Evolutionary conservation across 2,888 invertebrate species (phyloP), one percentile per base, ranked within the genome.

Genomic region (Cheiracanthium punctorium): DNA sequence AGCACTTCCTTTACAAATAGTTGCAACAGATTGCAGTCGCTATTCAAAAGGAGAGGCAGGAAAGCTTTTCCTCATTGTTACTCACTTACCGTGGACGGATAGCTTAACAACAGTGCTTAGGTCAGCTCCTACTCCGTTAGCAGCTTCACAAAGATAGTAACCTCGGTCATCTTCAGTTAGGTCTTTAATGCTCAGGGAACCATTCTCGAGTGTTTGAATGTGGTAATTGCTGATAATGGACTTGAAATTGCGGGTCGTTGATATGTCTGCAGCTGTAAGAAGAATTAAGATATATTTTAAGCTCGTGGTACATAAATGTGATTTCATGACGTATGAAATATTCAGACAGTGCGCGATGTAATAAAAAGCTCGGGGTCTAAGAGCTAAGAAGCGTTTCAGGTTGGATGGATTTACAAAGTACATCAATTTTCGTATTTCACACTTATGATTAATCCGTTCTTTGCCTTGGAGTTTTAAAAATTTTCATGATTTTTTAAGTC

Each of bases 161-260:
- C 89, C 89, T 52, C 64, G 65, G 71, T 89, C 89, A 24, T 80
- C 82, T 33, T 81, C 81, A 0, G 82, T 80, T 30, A 87, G 82
- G 37, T 86, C 82, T 37, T 88, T 86, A 29, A 89, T 88, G 71
- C 82, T 88, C 33, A 89, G 72, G 17, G 88, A 88, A 30, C 89
- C 89, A 24, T 89, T 89, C 52, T 89, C 88, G 48, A 89, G 77
- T 0, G 87, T 87, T 43, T 89, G 89, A 20, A 89, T 88, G 73
- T 87, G 89, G 67, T 86, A 88, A 64, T 87, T 88, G 74, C 84
- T 87, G 80, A 88, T 87, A 52, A 89, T 88, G 71, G 89, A 84
- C 67, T 89, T 84, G 76, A 89, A 88, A 71, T 88, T 87, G 1
- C 88, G 73, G 14, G 48, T 86, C 14, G 86, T 64, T 29, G 88